phyloP scores from a whole-genome alignment of 2,797 vertebrate species.

The Falco peregrinus region DNA sequence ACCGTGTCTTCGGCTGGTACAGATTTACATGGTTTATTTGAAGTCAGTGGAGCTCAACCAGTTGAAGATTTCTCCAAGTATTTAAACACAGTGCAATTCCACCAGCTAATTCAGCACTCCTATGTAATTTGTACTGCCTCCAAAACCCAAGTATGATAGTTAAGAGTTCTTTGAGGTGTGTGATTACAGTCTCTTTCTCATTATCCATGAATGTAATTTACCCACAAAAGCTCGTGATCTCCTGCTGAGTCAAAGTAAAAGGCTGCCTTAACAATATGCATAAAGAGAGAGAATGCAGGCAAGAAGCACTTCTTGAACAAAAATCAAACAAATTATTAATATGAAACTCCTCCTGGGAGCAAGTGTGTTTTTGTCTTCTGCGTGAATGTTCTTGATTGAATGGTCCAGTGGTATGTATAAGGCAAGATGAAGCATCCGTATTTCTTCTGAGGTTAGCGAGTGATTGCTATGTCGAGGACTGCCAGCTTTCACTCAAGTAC shows the following conservation, averaged over 20 bases:
- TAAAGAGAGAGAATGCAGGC: neutral
- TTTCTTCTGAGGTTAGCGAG: neutral
- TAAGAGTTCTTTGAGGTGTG: slow-evolving; percentile 38
- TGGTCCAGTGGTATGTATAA: neutral
- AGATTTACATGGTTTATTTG: neutral
- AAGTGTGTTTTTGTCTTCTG: neutral
- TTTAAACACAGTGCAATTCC: slow-evolving; percentile 16
- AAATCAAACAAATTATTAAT: neutral
- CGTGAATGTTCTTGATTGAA: neutral
- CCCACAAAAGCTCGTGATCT: neutral
- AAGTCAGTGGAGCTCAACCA: slow-evolving; percentile 2
- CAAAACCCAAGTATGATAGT: neutral
- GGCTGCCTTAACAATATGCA: neutral
- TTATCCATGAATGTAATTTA: slow-evolving; percentile 5
- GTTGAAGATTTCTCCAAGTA: neutral
- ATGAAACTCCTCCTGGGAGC: neutral
- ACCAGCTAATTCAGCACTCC: slow-evolving; percentile 27
- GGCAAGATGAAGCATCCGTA: neutral
- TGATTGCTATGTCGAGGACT: neutral
- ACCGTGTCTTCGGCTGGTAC: neutral
- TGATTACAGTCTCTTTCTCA: slow-evolving; percentile 43
- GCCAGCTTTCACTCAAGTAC: neutral
- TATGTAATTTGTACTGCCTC: slow-evolving; percentile 17
- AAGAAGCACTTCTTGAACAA: neutral
- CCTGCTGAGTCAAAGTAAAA: slow-evolving; percentile 17